Base-by-base conservation (phyloP, 2,888 invertebrate species). In the Acanthosepion esculentum region DNA sequence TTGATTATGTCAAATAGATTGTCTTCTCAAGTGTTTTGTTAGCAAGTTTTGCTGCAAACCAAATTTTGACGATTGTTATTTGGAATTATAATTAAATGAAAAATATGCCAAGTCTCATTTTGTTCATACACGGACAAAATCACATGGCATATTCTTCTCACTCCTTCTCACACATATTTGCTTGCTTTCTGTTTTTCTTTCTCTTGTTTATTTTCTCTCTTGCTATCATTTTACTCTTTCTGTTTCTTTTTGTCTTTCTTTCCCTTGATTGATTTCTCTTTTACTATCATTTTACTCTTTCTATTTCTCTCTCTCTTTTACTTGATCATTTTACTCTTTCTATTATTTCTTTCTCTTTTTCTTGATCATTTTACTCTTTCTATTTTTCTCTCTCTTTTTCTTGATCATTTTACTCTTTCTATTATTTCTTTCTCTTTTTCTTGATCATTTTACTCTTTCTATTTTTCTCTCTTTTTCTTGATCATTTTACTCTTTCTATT, bases 381-480 rank as follows among this genome's bases (percentile, higher is more conserved):
- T 12, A 29, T 29, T 5, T 7, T 64, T 64, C 29, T 64, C 64
- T 29, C 5, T 0, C 64, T 29, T 64, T 7, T 12, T 29, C 5
- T 64, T 29, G n/a, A n/a, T 64, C 55, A 7, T 29, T 29, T 29
- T 41, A 41, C 41, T 29, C 12, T 64, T 10, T 64, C 64, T 64
- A 5, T 29, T n/a, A n/a, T n/a, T n/a, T n/a, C 5, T 29, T 4
- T 64, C 20, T 20, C 18, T 20, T 4, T 20, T 3, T n/a, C 8
- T 10, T 78, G 10, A n/a, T 2, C 29, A 8, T n/a, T n/a, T 8
- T n/a, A 0, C 10, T n/a, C 1, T 10, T n/a, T 8, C 10, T 7
- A 0, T 8, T 12, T 4, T 78, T 8, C 1, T n/a, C 1, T 18
- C n/a, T n/a, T 10, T n/a, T 12, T 29, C 29, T 64, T 64, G 0